Evolutionary conservation across 2,113 vertebrate genomes (phyloP).

Genomic region (Mormyrus iriodes): DNA sequence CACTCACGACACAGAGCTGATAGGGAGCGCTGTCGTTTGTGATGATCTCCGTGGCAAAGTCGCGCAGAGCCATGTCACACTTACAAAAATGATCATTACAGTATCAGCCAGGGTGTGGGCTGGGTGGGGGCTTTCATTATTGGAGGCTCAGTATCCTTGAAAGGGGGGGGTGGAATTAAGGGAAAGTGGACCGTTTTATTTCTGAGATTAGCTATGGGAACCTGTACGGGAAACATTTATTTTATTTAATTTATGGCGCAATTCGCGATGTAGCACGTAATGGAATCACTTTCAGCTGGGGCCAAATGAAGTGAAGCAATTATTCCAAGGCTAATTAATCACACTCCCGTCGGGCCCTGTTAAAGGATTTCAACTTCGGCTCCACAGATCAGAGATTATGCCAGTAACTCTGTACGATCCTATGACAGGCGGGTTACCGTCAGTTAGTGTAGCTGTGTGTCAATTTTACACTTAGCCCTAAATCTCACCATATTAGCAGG

Average conservation of each 20-base stretch:
- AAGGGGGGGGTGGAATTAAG: neutral
- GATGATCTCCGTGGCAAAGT: neutral
- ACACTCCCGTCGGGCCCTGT: neutral
- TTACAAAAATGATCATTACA: neutral
- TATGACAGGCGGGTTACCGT: neutral
- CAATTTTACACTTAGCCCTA: neutral
- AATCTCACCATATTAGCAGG: neutral
- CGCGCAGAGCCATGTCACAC: neutral
- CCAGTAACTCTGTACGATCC: neutral
- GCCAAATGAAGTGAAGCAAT: slow-evolving; percentile 1
- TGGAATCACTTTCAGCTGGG: neutral
- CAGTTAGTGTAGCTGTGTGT: neutral
- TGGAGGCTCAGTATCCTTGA: neutral
- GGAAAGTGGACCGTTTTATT: neutral
- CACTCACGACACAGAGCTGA: neutral
- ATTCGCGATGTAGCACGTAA: neutral
- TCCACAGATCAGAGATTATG: neutral
- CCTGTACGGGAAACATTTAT: neutral
- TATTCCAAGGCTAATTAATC: neutral
- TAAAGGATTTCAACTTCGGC: neutral
- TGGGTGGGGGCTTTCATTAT: neutral
- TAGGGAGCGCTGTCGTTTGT: neutral
- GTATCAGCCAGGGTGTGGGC: neutral
- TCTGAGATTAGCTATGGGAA: neutral
- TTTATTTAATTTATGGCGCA: neutral